Evolutionary conservation across 2,797 vertebrate genomes (phyloP), one percentile per base, ranked within the genome.

Genomic region (Hylomyscus alleni): DNA sequence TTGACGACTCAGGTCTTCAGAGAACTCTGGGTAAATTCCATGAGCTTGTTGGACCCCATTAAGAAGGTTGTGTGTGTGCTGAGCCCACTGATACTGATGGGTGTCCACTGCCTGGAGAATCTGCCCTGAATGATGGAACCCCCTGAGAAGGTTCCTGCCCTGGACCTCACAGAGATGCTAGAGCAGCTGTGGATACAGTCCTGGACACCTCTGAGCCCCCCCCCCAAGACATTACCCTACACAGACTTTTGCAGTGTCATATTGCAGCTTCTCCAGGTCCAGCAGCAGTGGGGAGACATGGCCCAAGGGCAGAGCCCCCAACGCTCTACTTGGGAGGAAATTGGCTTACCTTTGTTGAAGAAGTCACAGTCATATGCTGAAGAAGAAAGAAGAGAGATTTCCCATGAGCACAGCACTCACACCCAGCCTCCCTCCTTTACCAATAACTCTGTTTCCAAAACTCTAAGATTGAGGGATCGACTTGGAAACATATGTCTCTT

Each of bases 321-420:
- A 52, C 37, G n/a, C 6, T 75, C 65, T 34, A 19, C 24, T 3
- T 82, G 47, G n/a, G 22, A 47, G 44, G 89, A 3, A 65, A n/a
- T 0, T 3, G 60, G 62, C 98, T 90, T 99, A 99, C 99, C 99
- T 99, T 99, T 99, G 98, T 99, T 99, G 98, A 99, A 99, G 99
- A 99, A 99, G 98, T 99, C 99, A 99, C 99, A 99, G 81, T 99
- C 99, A 65, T 99, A 99, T 0, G 99, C 99, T 99, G 98, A 97
- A 99, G 98, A 97, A 94, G 84, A 98, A 17, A 98, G 97, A 95
- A 97, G 67, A 90, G 98, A 93, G 78, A 34, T 15, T 94, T 88
- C 60, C 67, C 89, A 86, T 95, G 95, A 96, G 44, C 50, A 77
- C 29, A 9, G 58, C 1, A 29, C 50, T 69, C 40, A 6, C 19